Evolutionary conservation across 53 echinoderm and acorn worm genomes (phyloP).

Genomic region (Crossaster papposus): DNA sequence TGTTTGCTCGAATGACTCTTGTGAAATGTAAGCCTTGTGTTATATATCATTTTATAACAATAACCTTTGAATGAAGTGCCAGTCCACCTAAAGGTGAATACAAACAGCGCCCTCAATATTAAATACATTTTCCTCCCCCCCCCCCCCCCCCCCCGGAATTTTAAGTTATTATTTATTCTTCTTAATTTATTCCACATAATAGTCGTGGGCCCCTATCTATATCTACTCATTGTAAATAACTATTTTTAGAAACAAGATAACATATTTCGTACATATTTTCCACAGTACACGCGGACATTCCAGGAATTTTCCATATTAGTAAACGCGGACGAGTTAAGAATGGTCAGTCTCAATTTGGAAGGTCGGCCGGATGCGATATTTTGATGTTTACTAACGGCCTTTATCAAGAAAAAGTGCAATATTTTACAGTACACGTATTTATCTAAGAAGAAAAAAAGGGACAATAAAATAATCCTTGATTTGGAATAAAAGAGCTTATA

Average conservation of each 20-base stretch:
- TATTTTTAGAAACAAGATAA: conserved; percentile 27
- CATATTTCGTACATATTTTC: conserved; percentile 47
- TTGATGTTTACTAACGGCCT: not conserved
- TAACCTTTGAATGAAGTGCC: not conserved
- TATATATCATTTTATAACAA: not conserved
- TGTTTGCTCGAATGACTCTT: too few species aligned
- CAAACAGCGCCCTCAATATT: not conserved
- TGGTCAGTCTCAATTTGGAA: not conserved
- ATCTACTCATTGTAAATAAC: conserved; percentile 30
- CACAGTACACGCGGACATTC: not conserved
- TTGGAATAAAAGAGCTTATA: not conserved
- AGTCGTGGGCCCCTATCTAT: not conserved
- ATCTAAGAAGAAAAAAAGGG: not conserved
- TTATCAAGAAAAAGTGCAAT: conserved; percentile 30
- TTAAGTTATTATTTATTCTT: not conserved
- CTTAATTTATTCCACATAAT: not conserved
- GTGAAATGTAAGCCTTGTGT: not conserved
- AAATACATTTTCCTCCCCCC: too few species aligned
- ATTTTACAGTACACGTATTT: conserved; percentile 31
- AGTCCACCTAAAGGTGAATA: not conserved
- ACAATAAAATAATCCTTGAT: not conserved
- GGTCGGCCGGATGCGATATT: not conserved
- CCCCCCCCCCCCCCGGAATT: not conserved
- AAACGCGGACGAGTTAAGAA: not conserved
- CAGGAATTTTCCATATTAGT: not conserved